Evolutionary conservation across 2,797 vertebrate genomes (phyloP).

Genomic region (Naso thynnoides): DNA sequence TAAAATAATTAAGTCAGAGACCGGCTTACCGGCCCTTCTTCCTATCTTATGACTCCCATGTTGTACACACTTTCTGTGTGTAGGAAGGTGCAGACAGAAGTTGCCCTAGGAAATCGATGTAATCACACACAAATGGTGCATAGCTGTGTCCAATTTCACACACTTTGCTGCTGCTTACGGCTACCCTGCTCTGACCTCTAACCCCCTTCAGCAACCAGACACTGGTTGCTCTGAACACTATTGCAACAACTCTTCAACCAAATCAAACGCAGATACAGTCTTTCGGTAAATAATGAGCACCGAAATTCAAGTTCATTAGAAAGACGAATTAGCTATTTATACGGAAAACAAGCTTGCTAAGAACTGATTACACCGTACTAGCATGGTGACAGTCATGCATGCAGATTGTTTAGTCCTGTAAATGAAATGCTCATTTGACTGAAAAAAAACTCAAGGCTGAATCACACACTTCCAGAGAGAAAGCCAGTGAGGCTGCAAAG

Average conservation of each 20-base stretch:
- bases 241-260: slow-evolving; percentile 51
- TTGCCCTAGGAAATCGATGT: slow-evolving; percentile 74
- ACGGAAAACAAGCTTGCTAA: not conserved
- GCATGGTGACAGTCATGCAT: not conserved
- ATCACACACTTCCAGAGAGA: not conserved
- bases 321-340: not conserved
- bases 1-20: slow-evolving; percentile 9
- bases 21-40: slow-evolving; percentile 11
- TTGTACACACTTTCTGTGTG: slow-evolving; percentile 39
- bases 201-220: slow-evolving; percentile 74
- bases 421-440: slow-evolving; percentile 3
- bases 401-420: not conserved
- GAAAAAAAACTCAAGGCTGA: not conserved
- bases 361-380: not conserved
- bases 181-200: slow-evolving; percentile 69
- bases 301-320: slow-evolving; percentile 25
- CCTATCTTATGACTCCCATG: slow-evolving; percentile 18
- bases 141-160: slow-evolving; percentile 80
- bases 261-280: slow-evolving; percentile 70
- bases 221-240: slow-evolving; percentile 54
- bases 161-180: slow-evolving; percentile 66
- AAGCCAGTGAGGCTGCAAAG: not conserved
- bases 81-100: slow-evolving; percentile 69
- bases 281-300: slow-evolving; percentile 37
- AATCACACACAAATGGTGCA: slow-evolving; percentile 78